Evolutionary conservation across 64 coral and sea anemone species (phyloP), one percentile per base, ranked within the genome.

Genomic region (Actinia tenebrosa): DNA sequence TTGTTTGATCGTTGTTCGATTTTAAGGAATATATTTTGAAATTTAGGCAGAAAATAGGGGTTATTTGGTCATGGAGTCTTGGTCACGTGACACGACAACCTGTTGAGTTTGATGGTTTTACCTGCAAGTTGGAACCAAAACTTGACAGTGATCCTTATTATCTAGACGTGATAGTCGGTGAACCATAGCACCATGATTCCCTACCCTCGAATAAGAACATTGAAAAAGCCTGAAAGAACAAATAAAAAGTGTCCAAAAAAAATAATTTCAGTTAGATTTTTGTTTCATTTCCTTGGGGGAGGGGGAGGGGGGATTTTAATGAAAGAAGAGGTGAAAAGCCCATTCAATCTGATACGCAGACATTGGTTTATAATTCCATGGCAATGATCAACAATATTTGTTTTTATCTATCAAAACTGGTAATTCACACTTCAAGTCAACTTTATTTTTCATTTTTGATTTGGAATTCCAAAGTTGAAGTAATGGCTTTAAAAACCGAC

Each of bases 131-230:
- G 4, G n/a, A 50, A 81, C 79, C 46, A 81, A 81, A 81, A 81
- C 79, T 81, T 81, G 79, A 81, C 79, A 53, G 79, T 81, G 79
- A 53, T 81, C 69, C 69, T 75, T 75, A 75, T 30, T 26, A 42
- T 75, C 9, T 75, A n/a, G 63, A n/a, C n/a, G 63, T 66, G 63
- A 20, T 66, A 66, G 20, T 10, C 16, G 6, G n/a, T 66, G 63
- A 66, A 66, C 63, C 63, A 66, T 66, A 23, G 5, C n/a, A 66
- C 15, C 63, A 66, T 20, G n/a, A 66, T 66, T 23, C 20, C n/a
- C 63, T 66, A 20, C 63, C 19, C 63, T 66, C 7, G 63, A 66
- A 66, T 2, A 66, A 22, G 63, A 66, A 16, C 7, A 50, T 3
- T 5, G 0, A 16, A 58, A 58, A 58, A 58, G 10, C 0, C 7